Conservation (phyloP, 2,888 invertebrate genomes). For the Leucophenga montana region DNA sequence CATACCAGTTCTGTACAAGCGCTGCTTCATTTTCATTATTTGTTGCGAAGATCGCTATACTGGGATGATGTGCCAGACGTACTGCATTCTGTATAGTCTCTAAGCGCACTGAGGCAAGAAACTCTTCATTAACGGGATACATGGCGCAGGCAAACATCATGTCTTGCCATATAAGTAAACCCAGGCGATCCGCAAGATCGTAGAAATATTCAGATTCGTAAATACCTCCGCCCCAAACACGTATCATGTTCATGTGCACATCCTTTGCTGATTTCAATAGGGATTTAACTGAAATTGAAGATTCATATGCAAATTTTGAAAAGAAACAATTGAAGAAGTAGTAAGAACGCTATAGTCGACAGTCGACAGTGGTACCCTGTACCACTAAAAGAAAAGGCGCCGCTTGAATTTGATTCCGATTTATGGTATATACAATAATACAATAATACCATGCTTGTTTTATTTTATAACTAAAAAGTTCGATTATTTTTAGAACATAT, state of each 20-base stretch:
- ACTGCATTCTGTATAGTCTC: constrained; percentile 89
- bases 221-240: constrained; percentile 99
- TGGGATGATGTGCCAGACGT: constrained; percentile 88
- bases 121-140: constrained; percentile 86
- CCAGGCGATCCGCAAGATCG: constrained; percentile 86
- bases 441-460: too few species aligned
- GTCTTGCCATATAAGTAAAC: constrained; percentile 98
- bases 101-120: constrained; percentile 80
- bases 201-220: constrained; percentile 95
- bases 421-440: too few species aligned
- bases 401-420: too few species aligned
- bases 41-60: constrained; percentile 91
- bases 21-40: constrained; percentile 98
- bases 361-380: too few species aligned
- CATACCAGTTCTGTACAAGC: constrained; percentile 85
- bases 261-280: constrained; percentile 82
- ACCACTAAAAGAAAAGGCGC: too few species aligned
- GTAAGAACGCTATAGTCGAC: not conserved
- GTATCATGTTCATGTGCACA: constrained; percentile 91
- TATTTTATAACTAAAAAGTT: too few species aligned
- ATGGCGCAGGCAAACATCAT: constrained; percentile 97
- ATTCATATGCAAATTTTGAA: not conserved
- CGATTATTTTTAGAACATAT: too few species aligned
- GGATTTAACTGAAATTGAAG: constrained; percentile 73
- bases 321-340: too few species aligned